phyloP scores from a whole-genome alignment of 2,888 invertebrate species.

The Drosophila mimetica region DNA sequence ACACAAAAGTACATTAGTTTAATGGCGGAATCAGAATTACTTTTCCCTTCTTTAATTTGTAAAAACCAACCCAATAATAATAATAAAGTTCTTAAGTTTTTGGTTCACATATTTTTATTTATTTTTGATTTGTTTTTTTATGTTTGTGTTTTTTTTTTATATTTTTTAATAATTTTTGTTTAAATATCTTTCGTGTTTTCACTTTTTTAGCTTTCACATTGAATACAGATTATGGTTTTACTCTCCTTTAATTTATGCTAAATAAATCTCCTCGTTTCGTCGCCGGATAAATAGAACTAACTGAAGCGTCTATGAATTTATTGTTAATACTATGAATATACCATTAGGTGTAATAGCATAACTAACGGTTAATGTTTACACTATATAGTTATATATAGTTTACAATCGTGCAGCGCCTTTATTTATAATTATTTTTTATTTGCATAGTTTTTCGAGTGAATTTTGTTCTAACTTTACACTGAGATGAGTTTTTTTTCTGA shows the following conservation, averaged over 20 bases:
- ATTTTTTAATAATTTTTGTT: constrained; percentile 54
- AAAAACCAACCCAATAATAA: not conserved
- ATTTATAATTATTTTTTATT: constrained; percentile 17
- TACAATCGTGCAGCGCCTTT: constrained; percentile 58
- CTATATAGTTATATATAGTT: constrained; percentile 47
- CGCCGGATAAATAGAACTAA: constrained; percentile 74
- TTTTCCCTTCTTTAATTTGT: not conserved
- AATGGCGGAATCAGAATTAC: too few species aligned
- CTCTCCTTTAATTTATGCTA: constrained; percentile 46
- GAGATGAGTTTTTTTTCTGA: constrained; percentile 74
- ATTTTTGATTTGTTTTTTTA: constrained; percentile 56
- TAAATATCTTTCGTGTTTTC: constrained; percentile 49
- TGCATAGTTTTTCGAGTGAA: constrained; percentile 31
- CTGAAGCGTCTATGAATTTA: constrained; percentile 80
- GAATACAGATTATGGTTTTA: constrained; percentile 54
- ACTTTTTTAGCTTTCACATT: constrained; percentile 56
- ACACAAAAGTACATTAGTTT: too few species aligned
- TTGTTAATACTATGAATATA: constrained; percentile 70
- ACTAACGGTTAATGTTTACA: constrained; percentile 61
- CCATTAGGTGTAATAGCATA: constrained; percentile 57
- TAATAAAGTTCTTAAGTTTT: constrained; percentile 38
- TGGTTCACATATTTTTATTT: constrained; percentile 69
- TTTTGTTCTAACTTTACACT: constrained; percentile 75
- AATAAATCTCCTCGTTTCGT: constrained; percentile 33
- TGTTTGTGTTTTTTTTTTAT: constrained; percentile 47